phyloP scores from a whole-genome alignment of 2,797 vertebrate species.

The Aeoliscus strigatus region DNA sequence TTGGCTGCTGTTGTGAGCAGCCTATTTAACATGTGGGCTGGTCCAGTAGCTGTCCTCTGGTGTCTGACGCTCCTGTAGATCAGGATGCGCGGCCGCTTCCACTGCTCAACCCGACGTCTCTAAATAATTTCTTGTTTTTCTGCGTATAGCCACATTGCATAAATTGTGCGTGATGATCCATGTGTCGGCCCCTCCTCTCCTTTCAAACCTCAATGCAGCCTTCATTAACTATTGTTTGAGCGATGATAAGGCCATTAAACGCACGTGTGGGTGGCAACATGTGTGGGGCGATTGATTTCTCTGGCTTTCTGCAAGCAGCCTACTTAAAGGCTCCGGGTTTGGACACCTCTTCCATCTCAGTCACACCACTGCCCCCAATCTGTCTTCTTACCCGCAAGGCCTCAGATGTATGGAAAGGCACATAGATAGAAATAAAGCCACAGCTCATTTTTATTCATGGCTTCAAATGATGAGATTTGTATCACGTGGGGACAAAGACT shows the following conservation, averaged over 20 bases:
- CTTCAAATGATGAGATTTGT: too few relatives aligned
- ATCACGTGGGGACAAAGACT: too few relatives aligned
- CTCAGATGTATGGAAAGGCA: too few relatives aligned
- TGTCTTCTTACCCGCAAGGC: conserved; percentile 30
- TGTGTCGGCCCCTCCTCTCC: too few relatives aligned
- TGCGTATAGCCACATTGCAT: too few relatives aligned
- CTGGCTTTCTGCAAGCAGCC: conserved; percentile 46
- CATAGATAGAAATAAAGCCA: too few relatives aligned
- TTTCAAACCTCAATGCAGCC: conserved; percentile 41
- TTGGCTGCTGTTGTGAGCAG: conserved; percentile 61
- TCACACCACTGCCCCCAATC: conserved; percentile 55
- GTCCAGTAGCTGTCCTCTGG: conserved; percentile 60
- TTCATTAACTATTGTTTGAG: conserved; percentile 43
- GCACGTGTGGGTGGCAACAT: conserved; percentile 52
- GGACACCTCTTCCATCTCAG: conserved; percentile 48
- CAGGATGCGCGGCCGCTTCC: too few relatives aligned
- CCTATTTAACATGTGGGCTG: conserved; percentile 62
- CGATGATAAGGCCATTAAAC: conserved; percentile 55
- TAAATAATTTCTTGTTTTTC: conserved; percentile 1
- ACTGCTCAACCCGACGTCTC: conserved; percentile 7
- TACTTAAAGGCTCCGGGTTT: conserved; percentile 54
- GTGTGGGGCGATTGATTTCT: conserved; percentile 59
- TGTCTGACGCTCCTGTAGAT: too few relatives aligned
- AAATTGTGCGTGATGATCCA: too few relatives aligned
- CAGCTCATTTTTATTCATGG: too few relatives aligned